Evolutionary conservation across 2,888 invertebrate species (phyloP), one percentile per base, ranked within the genome.

Genomic region (Rutpela maculata): DNA sequence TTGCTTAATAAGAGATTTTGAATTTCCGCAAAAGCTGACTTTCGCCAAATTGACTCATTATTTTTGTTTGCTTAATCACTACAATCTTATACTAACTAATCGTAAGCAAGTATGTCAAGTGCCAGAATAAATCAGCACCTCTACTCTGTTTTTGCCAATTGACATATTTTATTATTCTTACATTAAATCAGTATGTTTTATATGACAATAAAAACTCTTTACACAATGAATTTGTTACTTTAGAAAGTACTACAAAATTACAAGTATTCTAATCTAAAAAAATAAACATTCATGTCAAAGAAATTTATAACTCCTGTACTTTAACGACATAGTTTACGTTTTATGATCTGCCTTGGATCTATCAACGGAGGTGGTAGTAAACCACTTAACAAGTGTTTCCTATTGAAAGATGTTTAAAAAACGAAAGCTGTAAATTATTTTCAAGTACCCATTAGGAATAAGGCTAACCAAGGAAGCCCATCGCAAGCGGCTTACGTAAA

Each of bases 331-430:
- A 62, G 72, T 72, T 55, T 62, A 63, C 19, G 50, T 63, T 72
- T 72, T 72, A 72, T 72, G 72, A 72, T 72, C 72, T 72, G 72
- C 55, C 59, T 72, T 62, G 50, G 43, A 62, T 72, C 72, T 72
- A 72, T 72, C 72, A 63, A 72, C 72, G 19, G 59, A 72, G 72
- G 72, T 72, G 72, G 72, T 72, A 72, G 72, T 72, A 72, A 72
- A 72, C 72, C 72, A 72, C 72, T 72, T 72, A 72, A 72, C 72
- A 72, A 72, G 72, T 72, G 72, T 72, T 72, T 72, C 72, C 72
- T 72, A 72, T 72, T 72, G 72, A 72, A 63, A 72, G 63, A 62
- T 72, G 72, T 67, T 55, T 72, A 72, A 63, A 72, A 63, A 55
- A 50, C 63, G 70, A 18, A 55, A 72, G 72, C 63, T 63, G 72